Conservation (phyloP, 2,113 vertebrate genomes). For the Argyrosomus japonicus region DNA sequence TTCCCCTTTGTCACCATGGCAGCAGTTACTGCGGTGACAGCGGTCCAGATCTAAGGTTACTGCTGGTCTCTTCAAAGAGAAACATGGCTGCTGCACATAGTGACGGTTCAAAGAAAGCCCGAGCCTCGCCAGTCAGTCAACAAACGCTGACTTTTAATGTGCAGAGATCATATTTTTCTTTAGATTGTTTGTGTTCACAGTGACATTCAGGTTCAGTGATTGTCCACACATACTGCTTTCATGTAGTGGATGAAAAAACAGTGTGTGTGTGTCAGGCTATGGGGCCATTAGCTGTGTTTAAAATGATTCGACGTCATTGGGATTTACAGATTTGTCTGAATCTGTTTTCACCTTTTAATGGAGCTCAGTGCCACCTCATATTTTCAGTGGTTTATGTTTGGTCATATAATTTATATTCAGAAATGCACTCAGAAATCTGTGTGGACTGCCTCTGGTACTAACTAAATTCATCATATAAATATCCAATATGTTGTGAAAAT, state of each 20-base stretch:
- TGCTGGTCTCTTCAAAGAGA: slow-evolving; percentile 33
- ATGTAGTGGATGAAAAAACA: not conserved
- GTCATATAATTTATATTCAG: not conserved
- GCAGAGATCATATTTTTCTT: not conserved
- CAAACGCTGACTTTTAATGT: not conserved
- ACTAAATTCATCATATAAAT: not conserved
- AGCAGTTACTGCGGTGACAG: slow-evolving; percentile 51
- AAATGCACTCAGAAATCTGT: not conserved
- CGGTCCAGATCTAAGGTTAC: slow-evolving; percentile 31
- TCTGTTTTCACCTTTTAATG: not conserved
- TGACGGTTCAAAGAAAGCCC: slow-evolving; percentile 16
- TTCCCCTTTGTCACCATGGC: slow-evolving; percentile 57
- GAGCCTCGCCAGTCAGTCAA: not conserved
- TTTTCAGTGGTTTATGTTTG: not conserved
- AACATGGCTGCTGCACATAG: not conserved
- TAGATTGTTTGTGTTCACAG: not conserved
- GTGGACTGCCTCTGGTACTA: too few relatives aligned
- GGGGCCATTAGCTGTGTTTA: not conserved
- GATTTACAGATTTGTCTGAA: not conserved
- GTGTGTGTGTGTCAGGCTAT: not conserved
- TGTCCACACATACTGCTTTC: not conserved
- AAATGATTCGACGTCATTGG: not conserved
- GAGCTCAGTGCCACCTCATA: not conserved
- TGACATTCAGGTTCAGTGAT: not conserved
- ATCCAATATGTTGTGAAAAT: not conserved